Evolutionary conservation across 2,888 invertebrate species (phyloP).

Genomic region (Lacanobia wlatinum): DNA sequence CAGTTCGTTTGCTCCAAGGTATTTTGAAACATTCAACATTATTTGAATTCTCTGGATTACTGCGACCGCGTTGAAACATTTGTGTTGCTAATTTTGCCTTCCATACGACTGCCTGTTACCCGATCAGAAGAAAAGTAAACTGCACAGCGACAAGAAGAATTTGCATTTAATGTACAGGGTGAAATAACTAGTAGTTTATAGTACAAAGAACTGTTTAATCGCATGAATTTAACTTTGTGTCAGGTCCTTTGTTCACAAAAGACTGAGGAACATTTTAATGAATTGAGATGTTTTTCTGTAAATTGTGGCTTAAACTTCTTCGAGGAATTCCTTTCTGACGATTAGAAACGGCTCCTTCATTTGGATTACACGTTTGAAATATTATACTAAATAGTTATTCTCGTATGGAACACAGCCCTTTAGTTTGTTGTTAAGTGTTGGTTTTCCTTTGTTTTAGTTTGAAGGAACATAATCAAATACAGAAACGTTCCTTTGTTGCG

Average conservation of each 20-base stretch:
- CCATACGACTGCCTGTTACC: conserved; percentile 19
- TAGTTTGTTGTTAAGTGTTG: conserved; percentile 11
- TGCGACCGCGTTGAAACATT: conserved; percentile 52
- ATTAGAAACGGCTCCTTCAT: conserved; percentile 1
- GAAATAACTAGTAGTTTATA: conserved; percentile 9
- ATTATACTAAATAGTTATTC: not conserved
- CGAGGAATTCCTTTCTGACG: conserved; percentile 16
- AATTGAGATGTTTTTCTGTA: conserved; percentile 37
- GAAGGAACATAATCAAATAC: conserved; percentile 2
- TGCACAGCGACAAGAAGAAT: conserved; percentile 32
- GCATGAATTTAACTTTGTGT: conserved; percentile 12
- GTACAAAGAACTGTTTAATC: conserved; percentile 20
- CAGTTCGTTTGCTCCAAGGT: conserved; percentile 53
- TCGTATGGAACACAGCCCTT: not conserved
- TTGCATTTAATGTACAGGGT: conserved; percentile 21
- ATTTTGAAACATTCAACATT: conserved; percentile 64
- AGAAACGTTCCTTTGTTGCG: not conserved
- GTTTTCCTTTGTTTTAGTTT: not conserved
- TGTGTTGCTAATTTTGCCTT: conserved; percentile 62
- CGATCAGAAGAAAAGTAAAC: conserved; percentile 13
- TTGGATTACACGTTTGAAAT: conserved; percentile 11
- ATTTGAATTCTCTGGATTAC: conserved; percentile 67
- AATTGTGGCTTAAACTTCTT: conserved; percentile 18
- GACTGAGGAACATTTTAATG: conserved; percentile 32
- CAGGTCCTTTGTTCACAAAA: conserved; percentile 31